Evolutionary conservation across 2,888 invertebrate genomes (phyloP), one percentile per base, ranked within the genome.

Genomic region (Erebia aethiops): DNA sequence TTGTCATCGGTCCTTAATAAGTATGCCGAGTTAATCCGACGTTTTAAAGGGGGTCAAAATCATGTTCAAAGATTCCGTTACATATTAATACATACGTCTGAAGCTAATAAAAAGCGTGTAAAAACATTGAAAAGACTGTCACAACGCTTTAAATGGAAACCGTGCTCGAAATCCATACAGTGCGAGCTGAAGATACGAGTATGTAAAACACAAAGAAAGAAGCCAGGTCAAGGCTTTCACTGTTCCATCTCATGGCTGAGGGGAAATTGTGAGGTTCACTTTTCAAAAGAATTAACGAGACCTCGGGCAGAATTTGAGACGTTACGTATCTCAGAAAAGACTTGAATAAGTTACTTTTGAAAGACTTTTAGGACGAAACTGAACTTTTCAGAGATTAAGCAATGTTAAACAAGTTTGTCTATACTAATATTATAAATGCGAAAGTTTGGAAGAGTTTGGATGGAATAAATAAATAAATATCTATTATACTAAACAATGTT

Each of bases 231-330:
- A 73, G 73, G 73, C 61, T 26, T 62, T 43, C 61, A 67, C 73
- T 71, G 68, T 71, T 69, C 60, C 71, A 73, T 69, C 69, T 71
- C 57, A 69, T 71, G 66, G 73, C n/a, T n/a, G n/a, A 73, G 73
- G 62, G 61, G 69, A 73, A 71, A 73, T 69, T 58, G 61, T 63
- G 69, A 69, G 69, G 64, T 67, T 58, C 56, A 49, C 66, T 60
- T 71, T 67, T 61, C 70, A 63, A 73, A 71, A 73, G 69, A 71
- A 63, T 69, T 73, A 73, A 69, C 69, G 71, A 70, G 68, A 61
- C 56, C 70, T 65, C 73, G 68, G 41, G 61, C 41, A 21, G 35
- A 71, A 63, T 69, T 73, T 66, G 61, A 71, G 73, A 69, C 66
- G 67, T 71, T 71, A 58, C 35, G 5, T 35, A 35, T 46, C 51